Conservation (phyloP, 2,888 invertebrate species). For the Terebella lapidaria region DNA sequence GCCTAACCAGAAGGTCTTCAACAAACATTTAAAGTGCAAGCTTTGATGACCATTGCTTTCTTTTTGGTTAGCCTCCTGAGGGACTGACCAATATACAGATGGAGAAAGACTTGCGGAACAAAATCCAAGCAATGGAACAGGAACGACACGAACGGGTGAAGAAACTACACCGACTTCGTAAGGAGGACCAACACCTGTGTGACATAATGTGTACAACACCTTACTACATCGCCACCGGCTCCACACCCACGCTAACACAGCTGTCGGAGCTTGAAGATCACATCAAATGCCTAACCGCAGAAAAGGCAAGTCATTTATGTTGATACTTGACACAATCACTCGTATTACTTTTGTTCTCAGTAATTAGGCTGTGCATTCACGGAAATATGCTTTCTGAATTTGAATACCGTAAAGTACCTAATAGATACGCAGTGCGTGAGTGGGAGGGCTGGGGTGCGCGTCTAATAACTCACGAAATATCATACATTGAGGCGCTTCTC, state of each 20-base stretch:
- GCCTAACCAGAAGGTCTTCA: too few species aligned
- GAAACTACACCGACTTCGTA: slow-evolving; percentile 34
- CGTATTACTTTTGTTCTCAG: too few species aligned
- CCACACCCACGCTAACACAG: slow-evolving; percentile 41
- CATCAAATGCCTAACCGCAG: slow-evolving; percentile 39
- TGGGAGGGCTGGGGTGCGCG: too few species aligned
- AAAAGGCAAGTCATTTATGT: slow-evolving; percentile 48
- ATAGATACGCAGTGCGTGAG: too few species aligned
- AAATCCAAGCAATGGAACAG: slow-evolving; percentile 34
- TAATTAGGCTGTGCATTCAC: too few species aligned
- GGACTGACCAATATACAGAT: slow-evolving; percentile 34
- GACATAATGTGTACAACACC: slow-evolving; percentile 42
- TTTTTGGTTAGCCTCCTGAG: slow-evolving; percentile 20
- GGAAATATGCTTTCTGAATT: too few species aligned
- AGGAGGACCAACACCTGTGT: slow-evolving; percentile 37
- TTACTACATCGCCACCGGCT: slow-evolving; percentile 44
- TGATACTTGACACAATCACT: too few species aligned
- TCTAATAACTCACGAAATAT: too few species aligned
- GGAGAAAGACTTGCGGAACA: slow-evolving; percentile 38
- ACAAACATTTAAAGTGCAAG: too few species aligned
- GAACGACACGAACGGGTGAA: slow-evolving; percentile 44
- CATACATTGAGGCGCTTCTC: too few species aligned
- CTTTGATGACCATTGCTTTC: neutral
- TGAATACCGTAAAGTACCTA: too few species aligned
- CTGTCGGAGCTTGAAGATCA: slow-evolving; percentile 42